Percentiles rank a stretch among this genome's conserved stretches.
phyloP scores from a whole-genome alignment of 2,797 vertebrate species.

The Amphiprion clarkii region DNA sequence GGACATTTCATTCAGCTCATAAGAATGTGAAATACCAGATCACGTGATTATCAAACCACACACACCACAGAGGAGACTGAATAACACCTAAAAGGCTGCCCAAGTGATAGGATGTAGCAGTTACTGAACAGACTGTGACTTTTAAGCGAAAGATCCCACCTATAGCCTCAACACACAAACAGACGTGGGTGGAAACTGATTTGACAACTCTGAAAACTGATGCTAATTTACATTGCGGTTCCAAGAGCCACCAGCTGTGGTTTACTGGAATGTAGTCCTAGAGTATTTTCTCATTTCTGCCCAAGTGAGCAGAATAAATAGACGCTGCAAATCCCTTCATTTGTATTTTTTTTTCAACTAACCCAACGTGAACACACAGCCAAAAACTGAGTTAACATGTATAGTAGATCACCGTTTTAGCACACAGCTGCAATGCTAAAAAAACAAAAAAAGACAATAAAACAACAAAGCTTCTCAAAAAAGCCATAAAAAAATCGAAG shows the following conservation, averaged over 20 bases:
- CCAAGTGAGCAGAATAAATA: slow-evolving; percentile 18
- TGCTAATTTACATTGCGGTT: slow-evolving; percentile 50
- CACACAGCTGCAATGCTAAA: slow-evolving; percentile 74
- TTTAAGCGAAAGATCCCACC: slow-evolving; percentile 67
- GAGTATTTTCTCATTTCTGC: slow-evolving; percentile 34
- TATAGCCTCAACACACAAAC: slow-evolving; percentile 70
- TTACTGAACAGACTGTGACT: slow-evolving; percentile 67
- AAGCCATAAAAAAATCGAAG: slow-evolving; percentile 47
- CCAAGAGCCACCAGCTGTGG: slow-evolving; percentile 44
- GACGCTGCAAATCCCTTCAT: slow-evolving; percentile 33
- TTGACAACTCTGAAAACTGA: slow-evolving; percentile 32
- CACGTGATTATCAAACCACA: slow-evolving; percentile 65
- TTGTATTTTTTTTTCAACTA: slow-evolving; percentile 23
- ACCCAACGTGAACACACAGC: slow-evolving; percentile 54
- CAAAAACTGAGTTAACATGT: slow-evolving; percentile 68
- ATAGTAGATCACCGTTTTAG: slow-evolving; percentile 71
- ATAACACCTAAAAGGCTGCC: slow-evolving; percentile 66
- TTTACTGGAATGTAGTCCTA: slow-evolving; percentile 67
- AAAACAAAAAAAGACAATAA: slow-evolving; percentile 35
- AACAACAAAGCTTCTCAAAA: slow-evolving; percentile 51
- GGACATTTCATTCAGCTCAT: slow-evolving; percentile 38
- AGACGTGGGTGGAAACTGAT: slow-evolving; percentile 47
- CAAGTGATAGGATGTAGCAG: slow-evolving; percentile 52
- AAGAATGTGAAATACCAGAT: slow-evolving; percentile 54
- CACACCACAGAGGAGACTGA: slow-evolving; percentile 70